Evolutionary conservation across 2,888 invertebrate species (phyloP), one percentile per base, ranked within the genome.

Genomic region (Chalcis sispes): DNA sequence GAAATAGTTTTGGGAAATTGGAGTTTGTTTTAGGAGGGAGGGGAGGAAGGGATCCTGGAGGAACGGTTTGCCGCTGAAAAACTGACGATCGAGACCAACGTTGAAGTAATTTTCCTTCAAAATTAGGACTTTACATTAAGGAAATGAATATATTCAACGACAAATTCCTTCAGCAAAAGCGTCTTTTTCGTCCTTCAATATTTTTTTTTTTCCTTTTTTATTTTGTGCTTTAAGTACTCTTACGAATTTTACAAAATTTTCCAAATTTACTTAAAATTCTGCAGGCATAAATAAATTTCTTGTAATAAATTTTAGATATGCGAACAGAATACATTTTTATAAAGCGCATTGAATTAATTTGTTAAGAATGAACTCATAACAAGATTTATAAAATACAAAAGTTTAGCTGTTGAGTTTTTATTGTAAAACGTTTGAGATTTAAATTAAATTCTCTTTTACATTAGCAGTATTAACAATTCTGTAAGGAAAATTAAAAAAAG

Each of bases 21-120:
- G 58, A 72, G 58, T 72, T 72, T 65, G 65, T 65, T 64, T 72
- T 72, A 72, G 65, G 46, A 46, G 56, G 25, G 40, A 65, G 8
- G 58, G 25, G 18, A 18, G 27, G 32, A 20, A 18, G 27, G n/a
- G n/a, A n/a, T n/a, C n/a, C n/a, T n/a, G n/a, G n/a, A 23, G 40
- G 50, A 23, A 36, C 69, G 32, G 48, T 25, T 4, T 32, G n/a
- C 62, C 50, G 18, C 62, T 62, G 8, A 20, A 46, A 50, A n/a
- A 56, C 46, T 8, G 46, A 20, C 56, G 32, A 48, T 58, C 13
- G 48, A 36, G 48, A 25, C 64, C 40, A 65, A 42, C 18, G 36
- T 42, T 64, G 3, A 56, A 46, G 58, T 72, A 56, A 72, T 72
- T 72, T 72, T 65, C 46, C 40, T 48, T 5, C 36, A 58, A 25